A percentile compares a stretch with the other conserved stretches of the same genome.
Conservation (phyloP, 2,797 vertebrate genomes). For the Scleropages formosus region DNA sequence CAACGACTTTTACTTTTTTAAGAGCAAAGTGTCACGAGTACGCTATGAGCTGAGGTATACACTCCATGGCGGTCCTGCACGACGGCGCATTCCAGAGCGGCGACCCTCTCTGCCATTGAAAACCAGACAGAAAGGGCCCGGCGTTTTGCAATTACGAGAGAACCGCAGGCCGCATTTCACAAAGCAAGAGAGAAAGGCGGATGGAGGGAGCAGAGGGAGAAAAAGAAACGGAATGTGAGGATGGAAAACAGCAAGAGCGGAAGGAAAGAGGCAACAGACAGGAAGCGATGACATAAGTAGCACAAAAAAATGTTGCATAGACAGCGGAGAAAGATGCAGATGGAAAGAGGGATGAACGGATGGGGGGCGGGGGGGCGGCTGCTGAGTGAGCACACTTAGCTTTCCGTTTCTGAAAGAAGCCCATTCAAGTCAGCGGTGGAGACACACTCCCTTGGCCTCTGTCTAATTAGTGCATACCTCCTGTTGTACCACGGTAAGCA, state of each 20-base stretch:
- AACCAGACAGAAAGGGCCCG: constrained; percentile 23
- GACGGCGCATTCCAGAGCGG: constrained; percentile 35
- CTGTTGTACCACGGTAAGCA: constrained; percentile 31
- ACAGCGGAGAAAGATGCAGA: constrained; percentile 30
- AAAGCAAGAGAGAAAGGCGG: constrained; percentile 12
- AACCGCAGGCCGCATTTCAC: constrained; percentile 28
- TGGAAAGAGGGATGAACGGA: constrained; percentile 15
- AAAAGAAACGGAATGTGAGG: neutral
- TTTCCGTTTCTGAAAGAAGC: constrained; percentile 12
- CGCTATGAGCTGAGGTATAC: neutral
- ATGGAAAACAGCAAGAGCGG: neutral
- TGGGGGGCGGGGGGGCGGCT: constrained; percentile 13
- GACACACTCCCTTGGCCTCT: constrained; percentile 56
- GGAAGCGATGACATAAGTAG: constrained; percentile 1
- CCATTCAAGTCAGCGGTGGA: neutral
- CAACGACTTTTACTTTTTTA: neutral
- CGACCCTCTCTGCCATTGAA: constrained; percentile 33
- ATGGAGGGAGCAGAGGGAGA: neutral
- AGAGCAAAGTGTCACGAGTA: neutral
- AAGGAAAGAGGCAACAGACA: neutral
- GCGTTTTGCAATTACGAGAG: constrained; percentile 43
- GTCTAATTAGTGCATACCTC: constrained; percentile 66
- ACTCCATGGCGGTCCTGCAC: constrained; percentile 32
- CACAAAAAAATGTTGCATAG: neutral
- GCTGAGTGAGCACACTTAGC: constrained; percentile 33